Evolutionary conservation across 2,797 vertebrate genomes (phyloP).

Genomic region (Xerus rutilus): DNA sequence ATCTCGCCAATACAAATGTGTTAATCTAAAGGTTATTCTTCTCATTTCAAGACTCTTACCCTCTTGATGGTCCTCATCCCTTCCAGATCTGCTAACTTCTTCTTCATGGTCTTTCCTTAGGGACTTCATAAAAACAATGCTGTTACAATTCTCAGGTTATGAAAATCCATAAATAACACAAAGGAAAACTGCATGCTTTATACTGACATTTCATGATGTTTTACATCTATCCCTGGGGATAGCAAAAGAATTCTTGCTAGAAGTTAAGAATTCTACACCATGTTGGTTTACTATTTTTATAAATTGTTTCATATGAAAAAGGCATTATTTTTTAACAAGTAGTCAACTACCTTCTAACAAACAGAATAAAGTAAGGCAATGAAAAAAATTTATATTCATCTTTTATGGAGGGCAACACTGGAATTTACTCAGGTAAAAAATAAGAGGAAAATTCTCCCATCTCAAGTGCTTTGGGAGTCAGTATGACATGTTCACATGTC

Average conservation of each 20-base stretch:
- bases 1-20: not conserved
- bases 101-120: not conserved
- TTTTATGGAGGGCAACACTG: not conserved
- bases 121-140: not conserved
- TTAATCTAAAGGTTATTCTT: not conserved
- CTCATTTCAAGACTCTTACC: not conserved
- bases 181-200: conserved; percentile 4
- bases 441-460: not conserved
- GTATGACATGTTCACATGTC: not conserved
- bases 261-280: not conserved
- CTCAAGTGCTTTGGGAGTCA: not conserved
- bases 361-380: not conserved
- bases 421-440: not conserved
- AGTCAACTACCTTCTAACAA: not conserved
- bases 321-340: not conserved
- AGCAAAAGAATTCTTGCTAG: conserved; percentile 7
- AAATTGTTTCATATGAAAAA: conserved; percentile 6
- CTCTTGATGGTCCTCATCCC: not conserved
- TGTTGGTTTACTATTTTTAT: not conserved
- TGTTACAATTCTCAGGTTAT: conserved; percentile 35
- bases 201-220: conserved; percentile 18
- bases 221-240: not conserved
- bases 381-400: not conserved
- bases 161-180: conserved; percentile 56
- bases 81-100: not conserved